phyloP scores from a whole-genome alignment of 2,797 vertebrate species.

The Cercopithecus diana region DNA sequence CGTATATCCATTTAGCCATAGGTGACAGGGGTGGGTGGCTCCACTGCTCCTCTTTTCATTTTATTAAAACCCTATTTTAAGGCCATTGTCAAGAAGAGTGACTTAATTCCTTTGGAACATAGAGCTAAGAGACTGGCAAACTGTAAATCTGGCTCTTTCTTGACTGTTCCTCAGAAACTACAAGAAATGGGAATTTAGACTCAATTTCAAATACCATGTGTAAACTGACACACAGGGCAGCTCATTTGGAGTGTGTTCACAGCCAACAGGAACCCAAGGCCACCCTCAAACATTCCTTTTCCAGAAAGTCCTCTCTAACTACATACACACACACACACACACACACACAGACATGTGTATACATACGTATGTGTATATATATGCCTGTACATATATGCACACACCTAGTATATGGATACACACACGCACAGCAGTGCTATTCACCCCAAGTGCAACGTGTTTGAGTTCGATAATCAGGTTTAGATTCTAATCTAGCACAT shows the following conservation, averaged over 20 bases:
- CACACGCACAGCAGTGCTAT: background rate
- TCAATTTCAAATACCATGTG: background rate
- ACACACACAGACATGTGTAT: accelerated
- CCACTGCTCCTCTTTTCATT: background rate
- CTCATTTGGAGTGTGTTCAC: background rate
- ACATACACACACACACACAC: accelerated
- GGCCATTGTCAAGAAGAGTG: background rate
- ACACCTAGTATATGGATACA: background rate
- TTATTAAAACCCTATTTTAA: conserved; percentile 58
- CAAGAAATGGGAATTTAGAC: background rate
- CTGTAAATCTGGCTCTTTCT: background rate
- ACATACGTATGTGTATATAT: background rate
- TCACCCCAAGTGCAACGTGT: background rate
- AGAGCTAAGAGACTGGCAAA: background rate
- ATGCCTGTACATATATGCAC: background rate
- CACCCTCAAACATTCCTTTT: background rate
- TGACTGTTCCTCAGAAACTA: background rate
- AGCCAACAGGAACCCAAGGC: background rate
- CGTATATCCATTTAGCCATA: background rate
- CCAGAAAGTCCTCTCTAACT: background rate
- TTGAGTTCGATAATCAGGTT: background rate
- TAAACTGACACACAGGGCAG: background rate
- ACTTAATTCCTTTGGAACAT: background rate
- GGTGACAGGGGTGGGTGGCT: background rate
- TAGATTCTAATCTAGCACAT: background rate